Evolutionary conservation across 1,140 invertebrate genomes (phyloP).

Genomic region (Caerostris darwini): DNA sequence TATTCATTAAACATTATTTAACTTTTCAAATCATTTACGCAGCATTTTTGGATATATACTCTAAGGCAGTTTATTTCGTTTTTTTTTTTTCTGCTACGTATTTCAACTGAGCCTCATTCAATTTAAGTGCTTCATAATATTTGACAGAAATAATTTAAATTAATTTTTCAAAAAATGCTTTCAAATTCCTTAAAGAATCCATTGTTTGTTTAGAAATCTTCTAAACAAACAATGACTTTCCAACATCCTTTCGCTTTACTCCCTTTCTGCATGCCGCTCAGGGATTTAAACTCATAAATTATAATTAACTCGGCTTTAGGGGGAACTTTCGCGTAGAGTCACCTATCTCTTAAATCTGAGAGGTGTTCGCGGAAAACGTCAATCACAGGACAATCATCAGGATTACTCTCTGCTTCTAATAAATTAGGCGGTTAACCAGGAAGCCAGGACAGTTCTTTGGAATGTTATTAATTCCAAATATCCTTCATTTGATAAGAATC

Average conservation of each 20-base stretch:
- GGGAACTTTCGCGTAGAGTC: not conserved
- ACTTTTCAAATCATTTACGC: too few relatives aligned
- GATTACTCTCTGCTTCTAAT: constrained; percentile 21
- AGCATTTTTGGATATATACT: too few relatives aligned
- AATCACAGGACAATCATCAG: constrained; percentile 31
- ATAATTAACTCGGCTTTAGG: constrained; percentile 10
- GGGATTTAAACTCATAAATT: constrained; percentile 22
- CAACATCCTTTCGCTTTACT: not conserved
- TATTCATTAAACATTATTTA: too few relatives aligned
- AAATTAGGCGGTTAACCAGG: constrained; percentile 43
- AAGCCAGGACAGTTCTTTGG: constrained; percentile 8
- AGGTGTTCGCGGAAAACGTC: constrained; percentile 45
- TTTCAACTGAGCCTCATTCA: too few relatives aligned
- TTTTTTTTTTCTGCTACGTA: too few relatives aligned
- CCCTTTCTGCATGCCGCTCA: not conserved
- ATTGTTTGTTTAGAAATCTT: too few relatives aligned
- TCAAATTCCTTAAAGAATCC: too few relatives aligned
- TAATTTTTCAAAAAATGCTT: too few relatives aligned
- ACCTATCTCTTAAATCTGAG: constrained; percentile 10
- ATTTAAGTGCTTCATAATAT: too few relatives aligned
- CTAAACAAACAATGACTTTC: not conserved
- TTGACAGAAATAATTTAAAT: too few relatives aligned
- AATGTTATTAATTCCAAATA: constrained; percentile 30
- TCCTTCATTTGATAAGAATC: not conserved
- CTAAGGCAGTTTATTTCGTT: too few relatives aligned